Evolutionary conservation across 2,113 vertebrate species (phyloP), one percentile per base, ranked within the genome.

Genomic region (Gallinago undulata): DNA sequence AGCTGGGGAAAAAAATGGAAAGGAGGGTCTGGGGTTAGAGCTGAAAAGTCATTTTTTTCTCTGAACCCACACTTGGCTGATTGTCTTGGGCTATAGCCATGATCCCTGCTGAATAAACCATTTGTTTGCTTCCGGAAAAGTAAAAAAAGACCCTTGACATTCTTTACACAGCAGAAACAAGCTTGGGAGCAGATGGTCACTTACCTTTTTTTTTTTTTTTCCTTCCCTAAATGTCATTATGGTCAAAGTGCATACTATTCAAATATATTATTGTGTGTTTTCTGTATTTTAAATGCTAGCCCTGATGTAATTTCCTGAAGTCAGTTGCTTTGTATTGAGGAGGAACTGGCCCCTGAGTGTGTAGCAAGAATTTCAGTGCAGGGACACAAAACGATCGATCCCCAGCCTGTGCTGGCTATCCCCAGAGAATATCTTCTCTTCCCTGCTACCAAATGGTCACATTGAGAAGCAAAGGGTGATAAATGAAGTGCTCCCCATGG

Each of bases 41-140:
- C 93, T 96, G 92, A 94, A 95, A 95, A 97, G 95, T 95, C 80
- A 86, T 62, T 96, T 96, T 97, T 96, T 91, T 92, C 77, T 91
- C 89, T 81, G 92, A 91, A 84, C 88, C 77, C 73, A 89, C 86
- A 89, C 96, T 96, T 94, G 96, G 85, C 88, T 87, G 95, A 93
- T 96, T 96, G 89, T 93, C 81, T 94, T 96, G 94, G 85, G 82
- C 84, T 91, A 62, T 15, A 91, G 95, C 84, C 80, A 92, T 84
- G 86, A 79, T 93, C 95, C 82, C 88, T 81, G 57, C 89, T 87
- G 92, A 93, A 95, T 94, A 96, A 93, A 97, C 84, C 83, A 84
- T 96, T 90, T 96, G 89, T 96, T 90, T 96, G 86, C 96, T 96
- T 94, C 94, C 78, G 90, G 93, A 89, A 94, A 95, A 97, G 90